Conservation (phyloP, 2,797 vertebrate genomes). For the Schizopygopsis pylzovi region DNA sequence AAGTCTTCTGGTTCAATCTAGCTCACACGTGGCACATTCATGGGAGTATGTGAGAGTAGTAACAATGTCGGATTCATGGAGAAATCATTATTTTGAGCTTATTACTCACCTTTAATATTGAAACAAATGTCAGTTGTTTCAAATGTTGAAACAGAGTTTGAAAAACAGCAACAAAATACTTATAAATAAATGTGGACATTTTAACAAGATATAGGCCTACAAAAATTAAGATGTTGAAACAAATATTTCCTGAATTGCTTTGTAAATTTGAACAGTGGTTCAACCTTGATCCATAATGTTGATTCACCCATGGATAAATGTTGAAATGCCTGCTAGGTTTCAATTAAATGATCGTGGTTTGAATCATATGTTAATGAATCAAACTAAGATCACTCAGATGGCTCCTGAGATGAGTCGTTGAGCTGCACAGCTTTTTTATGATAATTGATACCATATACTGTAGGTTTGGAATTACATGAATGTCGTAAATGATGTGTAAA, state of each 20-base stretch:
- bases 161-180: neutral
- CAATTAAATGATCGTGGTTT: neutral
- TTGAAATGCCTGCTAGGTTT: neutral
- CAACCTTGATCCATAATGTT: neutral
- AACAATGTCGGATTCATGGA: neutral
- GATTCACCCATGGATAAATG: neutral
- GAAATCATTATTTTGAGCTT: neutral
- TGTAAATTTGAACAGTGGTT: neutral
- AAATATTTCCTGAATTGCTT: neutral
- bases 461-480: neutral
- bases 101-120: neutral
- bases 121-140: constrained; percentile 9
- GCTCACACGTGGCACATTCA: neutral
- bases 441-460: neutral
- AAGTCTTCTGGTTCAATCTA: constrained; percentile 3
- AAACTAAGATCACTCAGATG: neutral
- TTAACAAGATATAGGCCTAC: neutral
- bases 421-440: neutral
- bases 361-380: neutral
- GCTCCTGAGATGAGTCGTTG: neutral
- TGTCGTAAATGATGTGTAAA: neutral
- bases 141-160: neutral
- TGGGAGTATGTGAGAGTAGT: neutral
- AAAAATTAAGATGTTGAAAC: neutral
- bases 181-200: neutral